These are phyloP conservation scores for Eueremaeus valkanovi DNA, from an alignment of 2,888 invertebrate genomes.

Conservation along the genomic window DNA sequence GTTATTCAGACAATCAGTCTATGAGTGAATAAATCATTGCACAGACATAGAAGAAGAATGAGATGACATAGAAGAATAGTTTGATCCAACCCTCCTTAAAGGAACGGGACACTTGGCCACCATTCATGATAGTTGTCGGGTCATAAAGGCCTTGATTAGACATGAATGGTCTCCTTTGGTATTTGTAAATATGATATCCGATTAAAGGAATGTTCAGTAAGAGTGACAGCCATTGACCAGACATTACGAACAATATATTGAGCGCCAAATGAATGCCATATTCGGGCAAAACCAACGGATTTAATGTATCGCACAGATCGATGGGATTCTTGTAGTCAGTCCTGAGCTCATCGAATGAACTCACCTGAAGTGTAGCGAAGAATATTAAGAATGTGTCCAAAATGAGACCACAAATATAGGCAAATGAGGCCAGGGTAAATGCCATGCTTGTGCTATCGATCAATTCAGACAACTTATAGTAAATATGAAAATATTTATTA, in stretches of 20 bases:
- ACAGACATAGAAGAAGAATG: slow-evolving; percentile 98
- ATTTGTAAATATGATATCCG: slow-evolving; percentile 73
- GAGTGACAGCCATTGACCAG: slow-evolving; percentile 81
- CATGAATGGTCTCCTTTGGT: slow-evolving; percentile 76
- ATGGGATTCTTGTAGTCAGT: slow-evolving; percentile 78
- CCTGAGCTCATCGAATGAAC: slow-evolving; percentile 50
- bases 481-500: no score
- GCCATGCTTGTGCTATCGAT: slow-evolving; percentile 44
- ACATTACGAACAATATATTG: slow-evolving; percentile 81
- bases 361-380: slow-evolving; percentile 93
- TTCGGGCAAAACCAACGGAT: slow-evolving; percentile 94
- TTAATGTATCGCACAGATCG: slow-evolving; percentile 95
- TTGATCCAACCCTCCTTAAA: slow-evolving; percentile 98
- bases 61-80: slow-evolving; percentile 91
- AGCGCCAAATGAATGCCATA: slow-evolving; percentile 86
- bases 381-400: slow-evolving; percentile 96
- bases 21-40: slow-evolving; percentile 55
- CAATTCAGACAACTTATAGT: no score
- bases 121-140: slow-evolving; percentile 96
- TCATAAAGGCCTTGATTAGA: slow-evolving; percentile 92
- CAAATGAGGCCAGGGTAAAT: slow-evolving; percentile 75
- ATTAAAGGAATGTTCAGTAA: slow-evolving; percentile 84
- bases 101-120: slow-evolving; percentile 82
- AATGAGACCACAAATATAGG: slow-evolving; percentile 90
- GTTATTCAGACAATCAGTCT: no score